Conservation (phyloP, 2,113 vertebrate genomes). For the Paralichthys olivaceus region DNA sequence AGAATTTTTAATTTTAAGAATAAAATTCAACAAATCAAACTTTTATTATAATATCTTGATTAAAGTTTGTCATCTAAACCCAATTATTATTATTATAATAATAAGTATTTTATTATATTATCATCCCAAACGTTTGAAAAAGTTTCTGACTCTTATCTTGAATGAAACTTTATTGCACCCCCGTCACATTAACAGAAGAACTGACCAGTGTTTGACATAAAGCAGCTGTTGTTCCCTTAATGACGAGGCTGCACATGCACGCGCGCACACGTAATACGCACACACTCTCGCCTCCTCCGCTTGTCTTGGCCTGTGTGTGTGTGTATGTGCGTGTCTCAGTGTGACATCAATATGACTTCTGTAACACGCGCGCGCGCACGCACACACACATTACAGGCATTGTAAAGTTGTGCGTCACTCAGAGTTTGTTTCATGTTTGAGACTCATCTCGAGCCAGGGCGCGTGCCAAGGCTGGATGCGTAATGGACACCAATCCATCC, state of each 20-base stretch:
- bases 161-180: background rate
- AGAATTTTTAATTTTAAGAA: too few relatives aligned
- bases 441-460: background rate
- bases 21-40: too few relatives aligned
- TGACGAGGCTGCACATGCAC: slow-evolving; percentile 15
- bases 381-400: too few relatives aligned
- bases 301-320: background rate
- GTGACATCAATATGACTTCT: background rate
- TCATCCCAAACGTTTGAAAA: too few relatives aligned
- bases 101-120: too few relatives aligned
- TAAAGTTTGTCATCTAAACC: too few relatives aligned
- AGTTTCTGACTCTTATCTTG: too few relatives aligned
- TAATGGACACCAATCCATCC: slow-evolving; percentile 46
- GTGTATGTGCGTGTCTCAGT: background rate
- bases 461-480: slow-evolving; percentile 29
- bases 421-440: too few relatives aligned
- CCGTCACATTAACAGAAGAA: background rate
- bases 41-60: too few relatives aligned
- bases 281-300: slow-evolving; percentile 1
- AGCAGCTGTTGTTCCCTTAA: slow-evolving; percentile 69
- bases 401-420: too few relatives aligned
- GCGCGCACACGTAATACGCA: background rate
- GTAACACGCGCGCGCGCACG: background rate
- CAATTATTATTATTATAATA: too few relatives aligned
- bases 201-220: slow-evolving; percentile 9